Conservation (phyloP, 2,113 vertebrate genomes). For the Bombycilla garrulus region DNA sequence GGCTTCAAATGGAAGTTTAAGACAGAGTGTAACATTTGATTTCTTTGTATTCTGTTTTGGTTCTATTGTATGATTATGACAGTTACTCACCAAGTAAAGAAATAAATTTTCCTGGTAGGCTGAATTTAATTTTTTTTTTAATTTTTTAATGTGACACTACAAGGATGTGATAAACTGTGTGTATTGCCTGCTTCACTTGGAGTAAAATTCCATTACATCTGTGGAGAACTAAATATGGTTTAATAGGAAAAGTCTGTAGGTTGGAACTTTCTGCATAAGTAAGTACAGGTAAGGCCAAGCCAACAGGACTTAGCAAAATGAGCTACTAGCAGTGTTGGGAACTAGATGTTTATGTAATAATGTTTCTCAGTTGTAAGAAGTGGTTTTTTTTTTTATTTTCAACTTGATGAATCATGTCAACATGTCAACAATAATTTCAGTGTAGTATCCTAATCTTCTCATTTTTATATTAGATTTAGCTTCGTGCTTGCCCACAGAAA, state of each 20-base stretch:
- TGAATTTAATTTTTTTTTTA: not conserved
- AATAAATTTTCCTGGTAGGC: not conserved
- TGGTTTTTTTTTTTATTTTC: accelerated
- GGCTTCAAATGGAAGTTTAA: not conserved
- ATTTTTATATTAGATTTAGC: not conserved
- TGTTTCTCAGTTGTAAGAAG: not conserved
- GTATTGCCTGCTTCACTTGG: not conserved
- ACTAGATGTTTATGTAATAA: not conserved
- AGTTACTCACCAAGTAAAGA: not conserved
- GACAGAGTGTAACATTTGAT: not conserved
- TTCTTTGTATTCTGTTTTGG: not conserved
- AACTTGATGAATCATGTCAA: not conserved
- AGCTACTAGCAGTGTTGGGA: not conserved
- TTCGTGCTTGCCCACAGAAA: not conserved
- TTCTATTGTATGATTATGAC: not conserved
- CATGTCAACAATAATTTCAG: not conserved
- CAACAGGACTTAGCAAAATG: not conserved
- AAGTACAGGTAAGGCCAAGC: not conserved
- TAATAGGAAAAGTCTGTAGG: not conserved
- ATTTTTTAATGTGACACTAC: not conserved
- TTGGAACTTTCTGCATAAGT: not conserved
- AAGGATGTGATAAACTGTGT: not conserved
- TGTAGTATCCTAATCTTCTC: not conserved
- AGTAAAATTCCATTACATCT: not conserved
- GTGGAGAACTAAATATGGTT: not conserved